phyloP scores from a whole-genome alignment of 2,888 invertebrate genomes.

The Trissoscelio sp. region DNA sequence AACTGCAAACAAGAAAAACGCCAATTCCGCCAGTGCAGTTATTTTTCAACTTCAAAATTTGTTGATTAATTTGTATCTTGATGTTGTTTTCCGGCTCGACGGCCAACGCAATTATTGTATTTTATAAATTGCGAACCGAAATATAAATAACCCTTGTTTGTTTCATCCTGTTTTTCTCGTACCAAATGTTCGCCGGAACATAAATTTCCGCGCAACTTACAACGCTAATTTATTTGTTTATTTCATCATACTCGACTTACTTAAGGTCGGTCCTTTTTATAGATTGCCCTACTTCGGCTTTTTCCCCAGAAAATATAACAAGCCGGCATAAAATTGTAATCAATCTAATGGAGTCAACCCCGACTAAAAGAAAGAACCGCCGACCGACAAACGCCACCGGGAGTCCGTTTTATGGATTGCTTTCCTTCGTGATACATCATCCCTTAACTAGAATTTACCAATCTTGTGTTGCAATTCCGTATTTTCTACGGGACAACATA shows the following conservation, averaged over 20 bases:
- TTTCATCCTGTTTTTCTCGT: constrained; percentile 10
- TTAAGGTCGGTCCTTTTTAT: constrained; percentile 51
- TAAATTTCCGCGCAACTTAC: constrained; percentile 45
- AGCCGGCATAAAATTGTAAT: constrained; percentile 58
- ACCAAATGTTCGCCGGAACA: constrained; percentile 15
- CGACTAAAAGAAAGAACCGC: constrained; percentile 34
- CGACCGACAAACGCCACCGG: constrained; percentile 32
- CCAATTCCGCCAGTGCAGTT: constrained; percentile 1
- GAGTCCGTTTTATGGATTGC: constrained; percentile 52
- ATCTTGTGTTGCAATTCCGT: constrained; percentile 11
- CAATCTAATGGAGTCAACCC: constrained; percentile 56
- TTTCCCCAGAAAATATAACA: constrained; percentile 47
- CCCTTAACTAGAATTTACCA: constrained; percentile 54
- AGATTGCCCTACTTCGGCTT: constrained; percentile 38
- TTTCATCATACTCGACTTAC: constrained; percentile 55
- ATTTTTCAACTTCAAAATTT: too few species aligned
- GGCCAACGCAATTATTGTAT: too few species aligned
- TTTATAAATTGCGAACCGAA: too few species aligned
- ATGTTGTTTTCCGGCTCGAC: too few species aligned
- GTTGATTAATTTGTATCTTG: too few species aligned
- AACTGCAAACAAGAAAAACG: constrained; percentile 36
- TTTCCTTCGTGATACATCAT: constrained; percentile 51
- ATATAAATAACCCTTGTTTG: constrained; percentile 1
- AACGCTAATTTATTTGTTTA: constrained; percentile 65
- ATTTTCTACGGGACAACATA: constrained; percentile 39